Evolutionary conservation across 2,888 invertebrate species (phyloP), one percentile per base, ranked within the genome.

Genomic region (Dasysyrphus tricinctus): DNA sequence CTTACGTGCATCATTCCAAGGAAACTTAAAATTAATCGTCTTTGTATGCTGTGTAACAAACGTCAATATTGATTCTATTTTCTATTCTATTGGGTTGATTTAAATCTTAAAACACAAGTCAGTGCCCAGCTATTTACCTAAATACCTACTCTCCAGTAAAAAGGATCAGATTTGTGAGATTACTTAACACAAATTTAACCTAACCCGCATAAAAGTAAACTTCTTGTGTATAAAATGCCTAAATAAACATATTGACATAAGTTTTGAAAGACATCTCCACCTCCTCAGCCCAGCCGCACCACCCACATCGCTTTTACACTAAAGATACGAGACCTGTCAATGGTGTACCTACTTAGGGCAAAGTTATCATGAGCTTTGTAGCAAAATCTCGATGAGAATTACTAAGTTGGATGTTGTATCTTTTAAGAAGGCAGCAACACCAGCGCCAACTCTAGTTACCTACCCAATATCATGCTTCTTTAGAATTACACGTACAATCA

Each of bases 201-300:
- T 81, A 65, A 78, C 86, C 81, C 80, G 85, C 85, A 80, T 69
- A 39, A 78, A 75, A 69, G 75, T 82, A 73, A 82, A 80, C 76
- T 79, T 76, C 76, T 79, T 87, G 59, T 67, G 49, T 65, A 69
- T 42, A 79, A 79, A 82, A 82, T 79, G 77, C 87, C 87, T 87
- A 87, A 87, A 80, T 80, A 87, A 87, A 87, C 79, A 87, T 78
- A 82, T 79, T 82, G 82, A 81, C 82, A 79, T 75, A 78, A 86
- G 82, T 86, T 82, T 72, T 82, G 78, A 82, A 82, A 82, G 78
- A 67, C 79, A 78, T 65, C 65, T 14, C 16, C 39, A 2, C 63
- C 12, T 14, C 7, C 34, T n/a, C n/a, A n/a, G n/a, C n/a, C n/a
- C n/a, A n/a, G n/a, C n/a, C n/a, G n/a, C n/a, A n/a, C n/a, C n/a